Evolutionary conservation across 2,888 invertebrate genomes (phyloP).

Genomic region (Pelosia muscerda): DNA sequence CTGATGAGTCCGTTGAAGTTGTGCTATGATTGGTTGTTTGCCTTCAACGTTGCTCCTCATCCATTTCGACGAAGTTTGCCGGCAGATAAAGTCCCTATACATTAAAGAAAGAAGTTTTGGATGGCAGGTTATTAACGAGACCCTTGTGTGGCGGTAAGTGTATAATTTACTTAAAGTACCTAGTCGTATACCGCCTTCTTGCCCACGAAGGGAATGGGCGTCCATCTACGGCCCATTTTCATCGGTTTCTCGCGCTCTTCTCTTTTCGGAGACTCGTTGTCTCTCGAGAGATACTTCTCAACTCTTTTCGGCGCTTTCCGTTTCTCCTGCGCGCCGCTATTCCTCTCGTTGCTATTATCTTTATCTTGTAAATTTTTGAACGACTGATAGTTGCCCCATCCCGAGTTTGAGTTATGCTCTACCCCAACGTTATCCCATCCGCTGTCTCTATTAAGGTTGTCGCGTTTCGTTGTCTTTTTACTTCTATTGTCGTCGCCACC

Average conservation of each 20-base stretch:
- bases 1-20: no score
- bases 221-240: neutral
- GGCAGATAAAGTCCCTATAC: no score
- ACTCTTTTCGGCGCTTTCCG: neutral
- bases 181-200: conserved; percentile 1
- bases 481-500: neutral
- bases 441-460: neutral
- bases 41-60: no score
- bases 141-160: neutral
- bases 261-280: neutral
- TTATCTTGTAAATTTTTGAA: conserved; percentile 6
- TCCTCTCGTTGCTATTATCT: neutral
- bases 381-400: conserved; percentile 11
- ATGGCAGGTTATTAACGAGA: neutral
- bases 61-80: no score
- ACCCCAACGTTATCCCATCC: neutral
- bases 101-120: neutral
- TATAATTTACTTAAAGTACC: neutral
- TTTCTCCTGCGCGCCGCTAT: neutral
- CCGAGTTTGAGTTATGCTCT: neutral
- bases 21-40: no score
- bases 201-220: neutral
- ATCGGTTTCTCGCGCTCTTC: neutral
- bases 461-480: neutral
- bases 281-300: neutral